Percentiles rank a stretch among this genome's conserved stretches.
phyloP scores from a whole-genome alignment of 2,888 invertebrate genomes.

The Atrina japonica region DNA sequence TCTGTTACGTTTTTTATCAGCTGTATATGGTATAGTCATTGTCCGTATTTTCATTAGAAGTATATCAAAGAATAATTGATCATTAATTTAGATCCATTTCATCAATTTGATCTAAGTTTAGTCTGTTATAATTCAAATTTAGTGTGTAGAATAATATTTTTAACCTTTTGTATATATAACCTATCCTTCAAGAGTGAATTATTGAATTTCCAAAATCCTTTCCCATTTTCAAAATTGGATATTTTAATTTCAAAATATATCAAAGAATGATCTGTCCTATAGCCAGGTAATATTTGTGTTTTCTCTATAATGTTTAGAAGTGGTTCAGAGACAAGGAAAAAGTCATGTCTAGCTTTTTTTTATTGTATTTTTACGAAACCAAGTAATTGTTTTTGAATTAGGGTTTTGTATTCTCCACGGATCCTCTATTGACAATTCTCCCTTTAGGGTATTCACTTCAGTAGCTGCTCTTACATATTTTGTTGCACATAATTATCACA shows the following conservation, averaged over 20 bases:
- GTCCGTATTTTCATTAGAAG: neutral
- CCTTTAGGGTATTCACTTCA: too few species aligned
- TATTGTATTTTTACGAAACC: too few species aligned
- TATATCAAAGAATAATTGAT: constrained; percentile 7
- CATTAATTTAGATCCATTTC: neutral
- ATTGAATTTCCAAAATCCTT: constrained; percentile 14
- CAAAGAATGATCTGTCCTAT: constrained; percentile 1
- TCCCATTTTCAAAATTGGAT: constrained; percentile 5
- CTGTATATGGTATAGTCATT: constrained; percentile 2
- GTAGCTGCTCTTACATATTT: too few species aligned
- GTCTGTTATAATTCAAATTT: neutral
- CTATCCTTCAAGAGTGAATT: constrained; percentile 5
- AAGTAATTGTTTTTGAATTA: too few species aligned
- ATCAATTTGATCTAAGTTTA: neutral
- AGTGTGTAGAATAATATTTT: neutral
- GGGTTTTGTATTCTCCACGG: too few species aligned
- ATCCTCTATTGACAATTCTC: too few species aligned
- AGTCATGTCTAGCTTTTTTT: neutral
- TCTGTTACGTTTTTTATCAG: too few species aligned
- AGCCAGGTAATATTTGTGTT: neutral
- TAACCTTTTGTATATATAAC: neutral
- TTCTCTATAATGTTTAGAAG: neutral
- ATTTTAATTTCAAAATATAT: neutral
- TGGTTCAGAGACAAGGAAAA: constrained; percentile 3
- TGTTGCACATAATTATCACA: too few species aligned